phyloP scores from a whole-genome alignment of 1,140 invertebrate genomes.

The Choristoneura fumiferana region DNA sequence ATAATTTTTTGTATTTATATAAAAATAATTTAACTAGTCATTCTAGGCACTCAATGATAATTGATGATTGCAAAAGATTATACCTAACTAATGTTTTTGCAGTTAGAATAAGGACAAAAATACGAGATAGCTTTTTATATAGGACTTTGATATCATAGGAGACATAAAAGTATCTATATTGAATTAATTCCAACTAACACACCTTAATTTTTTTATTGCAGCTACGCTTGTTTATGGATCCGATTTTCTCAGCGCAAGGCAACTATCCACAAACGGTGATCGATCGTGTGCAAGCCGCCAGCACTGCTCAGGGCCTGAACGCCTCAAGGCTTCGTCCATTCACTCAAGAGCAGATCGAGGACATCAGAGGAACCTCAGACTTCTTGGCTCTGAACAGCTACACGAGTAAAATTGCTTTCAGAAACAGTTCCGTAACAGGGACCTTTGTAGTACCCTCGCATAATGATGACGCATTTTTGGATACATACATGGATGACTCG shows the following conservation, averaged over 20 bases:
- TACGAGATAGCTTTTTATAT: background rate
- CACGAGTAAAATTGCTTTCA: conserved; percentile 22
- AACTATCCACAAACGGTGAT: conserved; percentile 79
- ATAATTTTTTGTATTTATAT: no score
- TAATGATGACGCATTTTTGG: background rate
- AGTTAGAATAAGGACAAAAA: no score
- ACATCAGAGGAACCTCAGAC: conserved; percentile 74
- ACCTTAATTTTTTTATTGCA: background rate
- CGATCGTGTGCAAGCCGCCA: conserved; percentile 55
- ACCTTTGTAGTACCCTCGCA: background rate
- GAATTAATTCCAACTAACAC: background rate
- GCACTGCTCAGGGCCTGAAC: conserved; percentile 59
- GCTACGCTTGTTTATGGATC: conserved; percentile 40
- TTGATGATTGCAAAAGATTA: no score
- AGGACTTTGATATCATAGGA: background rate
- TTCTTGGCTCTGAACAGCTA: conserved; percentile 68
- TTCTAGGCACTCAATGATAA: no score
- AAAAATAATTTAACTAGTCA: no score
- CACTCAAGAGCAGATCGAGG: conserved; percentile 77
- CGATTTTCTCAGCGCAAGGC: conserved; percentile 73
- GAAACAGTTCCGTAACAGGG: background rate
- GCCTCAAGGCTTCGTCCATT: conserved; percentile 67
- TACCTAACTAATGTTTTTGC: no score
- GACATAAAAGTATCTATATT: background rate
- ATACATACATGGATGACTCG: background rate